Percentiles rank a stretch among this genome's conserved stretches.
Conservation (phyloP, 2,888 invertebrate genomes). For the Melikaiella ostensackeni region DNA sequence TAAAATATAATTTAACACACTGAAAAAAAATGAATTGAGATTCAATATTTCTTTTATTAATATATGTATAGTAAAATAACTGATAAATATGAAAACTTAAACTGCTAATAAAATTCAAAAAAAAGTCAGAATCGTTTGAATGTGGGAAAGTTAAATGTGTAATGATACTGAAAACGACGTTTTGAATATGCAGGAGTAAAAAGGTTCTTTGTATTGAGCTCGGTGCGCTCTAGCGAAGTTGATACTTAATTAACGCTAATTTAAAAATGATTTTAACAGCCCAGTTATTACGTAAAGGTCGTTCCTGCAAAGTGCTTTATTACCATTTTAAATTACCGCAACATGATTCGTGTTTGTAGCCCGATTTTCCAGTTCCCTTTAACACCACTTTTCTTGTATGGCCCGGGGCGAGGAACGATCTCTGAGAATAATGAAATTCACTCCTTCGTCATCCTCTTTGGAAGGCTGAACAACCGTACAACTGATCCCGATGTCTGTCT, state of each 20-base stretch:
- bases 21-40: too few relatives aligned
- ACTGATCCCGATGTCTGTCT: slow-evolving; percentile 24
- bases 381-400: background rate
- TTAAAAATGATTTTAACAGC: slow-evolving; percentile 19
- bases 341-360: background rate
- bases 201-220: background rate
- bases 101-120: too few relatives aligned
- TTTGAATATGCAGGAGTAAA: slow-evolving; percentile 17
- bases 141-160: background rate
- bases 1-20: too few relatives aligned
- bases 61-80: too few relatives aligned
- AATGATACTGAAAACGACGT: background rate
- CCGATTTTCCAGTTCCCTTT: slow-evolving; percentile 11
- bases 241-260: slow-evolving; percentile 31
- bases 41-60: too few relatives aligned
- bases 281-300: slow-evolving; percentile 12
- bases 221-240: slow-evolving; percentile 1
- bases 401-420: slow-evolving; percentile 4
- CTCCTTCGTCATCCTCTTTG: slow-evolving; percentile 27
- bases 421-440: slow-evolving; percentile 29
- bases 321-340: slow-evolving; percentile 26
- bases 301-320: slow-evolving; percentile 33
- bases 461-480: background rate
- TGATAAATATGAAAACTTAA: too few relatives aligned
- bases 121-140: background rate